These are phyloP conservation scores for Orchesella cincta DNA, from an alignment of 1,140 invertebrate species.

Conservation along the genomic window DNA sequence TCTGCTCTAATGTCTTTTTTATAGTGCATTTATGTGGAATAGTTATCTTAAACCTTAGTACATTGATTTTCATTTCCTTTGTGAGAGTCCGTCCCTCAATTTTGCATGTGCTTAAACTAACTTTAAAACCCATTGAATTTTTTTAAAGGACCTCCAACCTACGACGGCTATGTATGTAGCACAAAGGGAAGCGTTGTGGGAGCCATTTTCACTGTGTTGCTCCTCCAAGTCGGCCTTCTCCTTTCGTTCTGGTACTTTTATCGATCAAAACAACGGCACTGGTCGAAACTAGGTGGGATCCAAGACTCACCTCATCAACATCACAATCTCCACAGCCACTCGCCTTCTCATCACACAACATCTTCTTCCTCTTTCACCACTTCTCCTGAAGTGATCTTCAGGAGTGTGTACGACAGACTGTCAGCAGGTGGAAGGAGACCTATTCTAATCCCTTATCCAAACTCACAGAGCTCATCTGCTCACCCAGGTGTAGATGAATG, in stretches of 20 bases:
- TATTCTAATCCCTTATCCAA: constrained; percentile 49
- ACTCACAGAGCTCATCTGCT: constrained; percentile 39
- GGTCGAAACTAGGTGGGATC: constrained; percentile 46
- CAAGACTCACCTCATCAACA: constrained; percentile 33
- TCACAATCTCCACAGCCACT: constrained; percentile 55
- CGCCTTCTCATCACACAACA: constrained; percentile 54
- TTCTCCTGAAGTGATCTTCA: constrained; percentile 52
- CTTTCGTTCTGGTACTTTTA: constrained; percentile 54
- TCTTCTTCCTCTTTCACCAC: constrained; percentile 42
- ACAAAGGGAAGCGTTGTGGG: constrained; percentile 54
- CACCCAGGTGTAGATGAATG: constrained; percentile 33
- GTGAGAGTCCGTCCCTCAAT: too few relatives aligned
- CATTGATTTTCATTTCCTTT: too few relatives aligned
- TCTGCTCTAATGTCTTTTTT: too few relatives aligned
- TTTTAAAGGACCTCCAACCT: constrained; percentile 26
- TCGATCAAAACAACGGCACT: constrained; percentile 52
- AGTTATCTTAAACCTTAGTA: too few relatives aligned
- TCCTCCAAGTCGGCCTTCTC: constrained; percentile 53
- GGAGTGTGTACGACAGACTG: constrained; percentile 52
- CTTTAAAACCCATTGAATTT: too few relatives aligned
- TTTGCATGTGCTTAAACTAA: too few relatives aligned
- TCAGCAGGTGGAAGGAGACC: constrained; percentile 49
- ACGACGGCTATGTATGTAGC: constrained; percentile 52
- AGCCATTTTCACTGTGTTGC: constrained; percentile 53
- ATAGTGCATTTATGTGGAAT: too few relatives aligned